A percentile compares a stretch with the other conserved stretches of the same genome.
phyloP scores from a whole-genome alignment of 2,797 vertebrate genomes.

The Enteromius unitaeniatus region DNA sequence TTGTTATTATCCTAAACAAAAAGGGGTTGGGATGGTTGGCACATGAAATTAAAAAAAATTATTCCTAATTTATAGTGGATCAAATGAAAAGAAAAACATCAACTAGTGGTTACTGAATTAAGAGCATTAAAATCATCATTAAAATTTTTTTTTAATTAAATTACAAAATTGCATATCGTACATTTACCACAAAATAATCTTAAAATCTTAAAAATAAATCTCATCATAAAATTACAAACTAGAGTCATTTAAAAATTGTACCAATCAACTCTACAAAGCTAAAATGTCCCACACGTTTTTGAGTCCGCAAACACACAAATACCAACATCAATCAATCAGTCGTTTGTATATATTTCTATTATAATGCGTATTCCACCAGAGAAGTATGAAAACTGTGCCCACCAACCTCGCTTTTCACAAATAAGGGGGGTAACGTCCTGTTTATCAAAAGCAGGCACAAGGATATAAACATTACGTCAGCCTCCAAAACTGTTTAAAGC shows the following conservation, averaged over 20 bases:
- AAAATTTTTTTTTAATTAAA: no score
- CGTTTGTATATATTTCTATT: background rate
- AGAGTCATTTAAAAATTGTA: background rate
- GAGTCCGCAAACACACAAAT: background rate
- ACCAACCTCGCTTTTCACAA: background rate
- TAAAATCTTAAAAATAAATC: background rate
- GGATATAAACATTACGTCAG: constrained; percentile 52
- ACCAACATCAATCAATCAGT: background rate
- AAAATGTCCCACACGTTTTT: background rate
- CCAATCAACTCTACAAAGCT: background rate
- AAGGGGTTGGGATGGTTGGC: background rate
- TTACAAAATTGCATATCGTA: no score
- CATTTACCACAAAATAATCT: background rate
- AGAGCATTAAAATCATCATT: background rate
- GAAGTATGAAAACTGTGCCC: background rate
- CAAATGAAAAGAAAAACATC: background rate
- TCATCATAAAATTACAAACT: background rate
- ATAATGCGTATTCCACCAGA: background rate
- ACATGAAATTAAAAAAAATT: background rate
- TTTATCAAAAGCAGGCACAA: constrained; percentile 31
- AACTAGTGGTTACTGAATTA: background rate
- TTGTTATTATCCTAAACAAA: no score
- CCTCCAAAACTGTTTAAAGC: constrained; percentile 15
- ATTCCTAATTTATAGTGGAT: background rate
- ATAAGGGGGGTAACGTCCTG: constrained; percentile 35